A percentile compares a stretch with the other conserved stretches of the same genome.
phyloP scores from a whole-genome alignment of 2,797 vertebrate genomes.

The Cirrhinus mrigala region DNA sequence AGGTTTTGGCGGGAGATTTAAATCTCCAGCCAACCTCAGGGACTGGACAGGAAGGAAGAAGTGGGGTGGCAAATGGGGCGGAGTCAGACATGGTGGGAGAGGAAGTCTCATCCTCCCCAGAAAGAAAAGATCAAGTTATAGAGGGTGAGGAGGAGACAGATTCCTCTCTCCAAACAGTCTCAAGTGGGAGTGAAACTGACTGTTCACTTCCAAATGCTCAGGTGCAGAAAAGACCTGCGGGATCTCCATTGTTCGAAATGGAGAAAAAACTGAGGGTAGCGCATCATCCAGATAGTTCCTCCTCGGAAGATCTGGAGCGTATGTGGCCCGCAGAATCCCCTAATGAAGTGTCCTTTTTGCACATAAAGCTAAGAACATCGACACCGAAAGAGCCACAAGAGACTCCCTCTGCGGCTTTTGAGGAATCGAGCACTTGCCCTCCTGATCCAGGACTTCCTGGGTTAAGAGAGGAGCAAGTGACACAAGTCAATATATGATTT shows the following conservation, averaged over 20 bases:
- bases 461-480: too few species aligned
- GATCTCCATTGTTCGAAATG: background rate
- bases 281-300: background rate
- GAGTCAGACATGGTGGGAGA: background rate
- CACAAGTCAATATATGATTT: too few species aligned
- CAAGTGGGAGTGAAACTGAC: background rate
- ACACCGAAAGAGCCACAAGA: background rate
- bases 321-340: background rate
- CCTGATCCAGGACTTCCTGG: too few species aligned
- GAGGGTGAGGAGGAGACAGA: too few species aligned
- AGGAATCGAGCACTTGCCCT: accelerated
- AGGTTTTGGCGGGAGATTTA: constrained; percentile 7
- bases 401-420: accelerated
- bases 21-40: background rate
- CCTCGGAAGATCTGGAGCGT: background rate
- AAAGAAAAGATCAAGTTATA: too few species aligned
- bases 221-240: constrained; percentile 16
- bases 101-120: too few species aligned
- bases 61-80: background rate
- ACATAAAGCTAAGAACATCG: background rate
- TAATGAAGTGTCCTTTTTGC: constrained; percentile 31
- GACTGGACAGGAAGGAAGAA: background rate
- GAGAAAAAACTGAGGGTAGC: constrained; percentile 3
- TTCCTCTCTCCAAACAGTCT: too few species aligned
- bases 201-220: background rate